Evolutionary conservation across 2,888 invertebrate species (phyloP).

Genomic region (Tuberolachnus salignus): DNA sequence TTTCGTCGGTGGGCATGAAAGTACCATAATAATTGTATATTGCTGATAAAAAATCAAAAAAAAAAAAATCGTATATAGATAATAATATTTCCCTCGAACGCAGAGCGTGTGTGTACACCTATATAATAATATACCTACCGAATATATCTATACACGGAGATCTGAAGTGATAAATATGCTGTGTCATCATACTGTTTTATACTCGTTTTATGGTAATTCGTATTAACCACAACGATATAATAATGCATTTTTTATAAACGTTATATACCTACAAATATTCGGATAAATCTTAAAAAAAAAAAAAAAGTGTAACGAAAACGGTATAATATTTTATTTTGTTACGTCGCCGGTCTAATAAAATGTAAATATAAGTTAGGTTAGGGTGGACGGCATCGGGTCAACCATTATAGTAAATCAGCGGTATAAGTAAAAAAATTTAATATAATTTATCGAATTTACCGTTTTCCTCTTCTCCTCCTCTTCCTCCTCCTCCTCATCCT

Average conservation of each 20-base stretch:
- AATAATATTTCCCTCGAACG: constrained; percentile 19
- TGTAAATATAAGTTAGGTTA: constrained; percentile 13
- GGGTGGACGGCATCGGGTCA: not conserved
- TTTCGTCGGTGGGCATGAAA: no score
- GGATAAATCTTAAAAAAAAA: constrained; percentile 23
- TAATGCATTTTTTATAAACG: no score
- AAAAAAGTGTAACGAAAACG: constrained; percentile 33
- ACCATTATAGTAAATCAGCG: constrained; percentile 13
- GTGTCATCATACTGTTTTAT: constrained; percentile 45
- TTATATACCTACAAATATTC: not conserved
- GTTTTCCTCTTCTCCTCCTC: constrained; percentile 3
- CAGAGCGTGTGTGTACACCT: not conserved
- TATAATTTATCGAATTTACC: constrained; percentile 36
- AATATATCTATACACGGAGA: constrained; percentile 14
- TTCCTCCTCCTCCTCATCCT: no score
- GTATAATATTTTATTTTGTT: constrained; percentile 7
- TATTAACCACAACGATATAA: not conserved
- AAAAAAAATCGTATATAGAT: constrained; percentile 1
- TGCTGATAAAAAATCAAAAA: not conserved
- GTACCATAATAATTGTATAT: no score
- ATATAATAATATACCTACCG: no score
- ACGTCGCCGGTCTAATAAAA: constrained; percentile 20
- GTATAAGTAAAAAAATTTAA: constrained; percentile 8
- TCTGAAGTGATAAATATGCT: constrained; percentile 43
- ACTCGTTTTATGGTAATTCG: constrained; percentile 41